Percentiles rank a stretch among this genome's conserved stretches.
These are phyloP conservation scores for Xenopus petersii DNA, from an alignment of 2,797 vertebrate species.

Conservation along the genomic window DNA sequence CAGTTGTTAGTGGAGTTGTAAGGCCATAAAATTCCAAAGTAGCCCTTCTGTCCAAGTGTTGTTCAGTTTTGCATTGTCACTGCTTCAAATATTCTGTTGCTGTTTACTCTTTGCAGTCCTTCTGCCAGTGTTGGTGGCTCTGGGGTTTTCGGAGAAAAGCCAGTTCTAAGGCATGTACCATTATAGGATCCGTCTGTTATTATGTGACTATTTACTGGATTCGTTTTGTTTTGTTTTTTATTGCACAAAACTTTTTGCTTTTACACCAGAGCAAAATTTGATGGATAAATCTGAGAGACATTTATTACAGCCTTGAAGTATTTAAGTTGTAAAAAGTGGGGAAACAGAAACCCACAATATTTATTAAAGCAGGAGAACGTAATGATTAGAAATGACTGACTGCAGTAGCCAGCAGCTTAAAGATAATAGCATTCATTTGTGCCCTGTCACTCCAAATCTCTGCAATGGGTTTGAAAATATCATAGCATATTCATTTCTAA, in stretches of 20 bases:
- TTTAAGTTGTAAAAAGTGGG: slow-evolving; percentile 17
- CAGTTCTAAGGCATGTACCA: no score
- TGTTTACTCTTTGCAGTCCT: no score
- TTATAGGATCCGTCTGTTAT: no score
- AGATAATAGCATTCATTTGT: slow-evolving; percentile 7
- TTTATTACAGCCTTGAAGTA: slow-evolving; percentile 30
- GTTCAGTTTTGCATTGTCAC: no score
- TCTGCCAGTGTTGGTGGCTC: no score
- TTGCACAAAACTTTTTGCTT: not conserved
- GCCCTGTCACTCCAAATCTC: not conserved
- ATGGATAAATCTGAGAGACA: slow-evolving; percentile 34
- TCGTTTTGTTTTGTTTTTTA: not conserved
- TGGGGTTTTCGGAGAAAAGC: no score
- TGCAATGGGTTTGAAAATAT: not conserved
- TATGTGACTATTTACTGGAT: not conserved
- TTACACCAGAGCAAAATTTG: slow-evolving; percentile 25
- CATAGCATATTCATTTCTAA: not conserved
- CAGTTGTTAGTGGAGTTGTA: no score
- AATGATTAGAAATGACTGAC: slow-evolving; percentile 2
- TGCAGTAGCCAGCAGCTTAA: slow-evolving; percentile 6
- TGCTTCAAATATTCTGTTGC: no score
- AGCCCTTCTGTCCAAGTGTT: no score
- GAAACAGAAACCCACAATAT: slow-evolving; percentile 21
- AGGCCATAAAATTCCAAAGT: no score
- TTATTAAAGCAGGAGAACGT: slow-evolving; percentile 18